Base-by-base conservation (phyloP, 1,140 invertebrate genomes). In the Drosophila suzukii region DNA sequence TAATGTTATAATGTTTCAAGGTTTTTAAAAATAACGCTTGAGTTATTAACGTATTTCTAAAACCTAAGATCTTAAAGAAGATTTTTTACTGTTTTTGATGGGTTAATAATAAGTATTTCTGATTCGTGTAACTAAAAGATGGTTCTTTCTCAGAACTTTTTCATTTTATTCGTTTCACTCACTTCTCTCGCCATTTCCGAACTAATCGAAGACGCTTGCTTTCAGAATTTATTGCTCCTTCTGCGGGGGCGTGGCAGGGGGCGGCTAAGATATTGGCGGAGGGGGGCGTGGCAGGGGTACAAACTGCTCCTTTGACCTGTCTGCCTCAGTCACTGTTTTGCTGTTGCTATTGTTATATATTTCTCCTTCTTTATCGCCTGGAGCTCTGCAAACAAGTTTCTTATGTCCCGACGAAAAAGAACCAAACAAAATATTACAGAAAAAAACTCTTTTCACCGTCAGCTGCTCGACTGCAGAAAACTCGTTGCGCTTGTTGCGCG, bases 261-360 rank as follows among this genome's bases (percentile, higher is more conserved):
- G 38, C 38, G 53, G 51, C 17, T 17, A 36, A 32, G 41, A 20
- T 47, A 38, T 32, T 24, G 30, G 38, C 17, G 30, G 50, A 30
- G 32, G 44, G 53, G 20, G 49, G 27, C 15, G 49, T 60, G 39
- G 41, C 15, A 50, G 27, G 44, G 36, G 43, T 20, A 47, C 34
- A 36, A 55, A 58, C 71, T 86, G 82, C 72, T 88, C 83, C 82
- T 88, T 86, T 86, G 82, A 86, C 82, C 83, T 78, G 82, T 83
- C 82, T 88, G 51, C 75, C 55, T 49, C 68, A 62, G 65, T 10
- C 55, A 57, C 46, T 44, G 49, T 46, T 79, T 44, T 44, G 43
- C 17, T 78, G 53, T 61, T 82, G 67, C 63, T 56, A 88, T 79
- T 88, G 75, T 83, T 86, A 62, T 58, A 57, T 70, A 49, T 85